Evolutionary conservation across 2,888 invertebrate genomes (phyloP).

Genomic region (Pemphredon lugubris): DNA sequence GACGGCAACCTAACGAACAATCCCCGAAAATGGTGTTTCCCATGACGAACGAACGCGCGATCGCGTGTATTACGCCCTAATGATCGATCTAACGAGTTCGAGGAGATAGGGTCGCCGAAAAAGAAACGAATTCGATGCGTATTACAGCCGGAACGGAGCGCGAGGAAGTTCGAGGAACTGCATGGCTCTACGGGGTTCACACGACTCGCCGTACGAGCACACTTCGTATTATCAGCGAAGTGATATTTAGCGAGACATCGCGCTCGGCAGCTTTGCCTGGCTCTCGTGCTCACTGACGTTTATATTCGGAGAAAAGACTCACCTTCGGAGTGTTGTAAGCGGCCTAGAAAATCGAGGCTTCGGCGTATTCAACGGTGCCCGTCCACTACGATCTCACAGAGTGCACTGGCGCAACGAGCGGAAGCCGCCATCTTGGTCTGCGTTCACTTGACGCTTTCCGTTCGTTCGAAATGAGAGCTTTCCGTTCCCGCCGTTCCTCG

Average conservation of each 20-base stretch:
- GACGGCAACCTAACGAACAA: slow-evolving; percentile 14
- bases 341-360: slow-evolving; percentile 79
- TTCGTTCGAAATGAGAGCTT: slow-evolving; percentile 29
- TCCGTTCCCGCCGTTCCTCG: slow-evolving; percentile 39
- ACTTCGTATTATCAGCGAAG: slow-evolving; percentile 34
- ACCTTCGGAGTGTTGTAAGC: slow-evolving; percentile 78
- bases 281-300: background rate
- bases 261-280: background rate
- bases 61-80: background rate
- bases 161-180: slow-evolving; percentile 28
- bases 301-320: slow-evolving; percentile 61
- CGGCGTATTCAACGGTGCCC: slow-evolving; percentile 78
- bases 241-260: slow-evolving; percentile 27
- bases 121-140: slow-evolving; percentile 1
- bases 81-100: background rate
- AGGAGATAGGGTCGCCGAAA: background rate
- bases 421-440: slow-evolving; percentile 75
- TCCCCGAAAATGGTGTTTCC: slow-evolving; percentile 18
- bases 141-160: slow-evolving; percentile 24
- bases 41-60: background rate
- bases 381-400: slow-evolving; percentile 79
- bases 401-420: slow-evolving; percentile 78
- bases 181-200: slow-evolving; percentile 76
- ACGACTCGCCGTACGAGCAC: slow-evolving; percentile 54
- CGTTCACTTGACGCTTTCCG: slow-evolving; percentile 57